Evolutionary conservation across 2,797 vertebrate species (phyloP).

Genomic region (Pseudopleuronectes americanus): DNA sequence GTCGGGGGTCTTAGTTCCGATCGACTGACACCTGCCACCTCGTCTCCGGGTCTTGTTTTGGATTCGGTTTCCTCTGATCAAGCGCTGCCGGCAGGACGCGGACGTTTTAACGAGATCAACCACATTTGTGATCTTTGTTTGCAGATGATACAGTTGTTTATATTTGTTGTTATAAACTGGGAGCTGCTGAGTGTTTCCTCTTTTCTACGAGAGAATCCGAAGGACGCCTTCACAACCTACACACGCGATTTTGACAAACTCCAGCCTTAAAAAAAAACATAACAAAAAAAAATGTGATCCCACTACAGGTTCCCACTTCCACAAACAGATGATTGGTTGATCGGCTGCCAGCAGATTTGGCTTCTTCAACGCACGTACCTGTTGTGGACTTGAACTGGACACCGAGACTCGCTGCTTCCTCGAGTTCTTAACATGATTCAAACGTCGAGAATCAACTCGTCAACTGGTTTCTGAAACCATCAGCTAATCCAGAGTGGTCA

Average conservation of each 20-base stretch:
- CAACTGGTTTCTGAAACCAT: too few species aligned
- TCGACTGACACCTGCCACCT: not conserved
- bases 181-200: not conserved
- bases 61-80: not conserved
- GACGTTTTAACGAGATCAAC: not conserved
- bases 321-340: slow-evolving; percentile 49
- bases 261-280: not conserved
- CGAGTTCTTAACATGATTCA: not conserved
- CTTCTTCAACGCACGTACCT: slow-evolving; percentile 11
- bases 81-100: not conserved
- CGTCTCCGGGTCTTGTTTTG: not conserved
- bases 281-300: not conserved
- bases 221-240: not conserved
- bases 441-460: too few species aligned
- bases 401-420: slow-evolving; percentile 10
- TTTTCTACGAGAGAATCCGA: not conserved
- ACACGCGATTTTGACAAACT: not conserved
- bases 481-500: not conserved
- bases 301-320: slow-evolving; percentile 26
- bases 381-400: not conserved
- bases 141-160: not conserved
- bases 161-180: not conserved
- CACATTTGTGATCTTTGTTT: not conserved
- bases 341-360: slow-evolving; percentile 35
- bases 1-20: not conserved